A percentile compares a stretch with the other conserved stretches of the same genome.
Evolutionary conservation across 2,113 vertebrate genomes (phyloP).

Genomic region (Camelus bactrianus): DNA sequence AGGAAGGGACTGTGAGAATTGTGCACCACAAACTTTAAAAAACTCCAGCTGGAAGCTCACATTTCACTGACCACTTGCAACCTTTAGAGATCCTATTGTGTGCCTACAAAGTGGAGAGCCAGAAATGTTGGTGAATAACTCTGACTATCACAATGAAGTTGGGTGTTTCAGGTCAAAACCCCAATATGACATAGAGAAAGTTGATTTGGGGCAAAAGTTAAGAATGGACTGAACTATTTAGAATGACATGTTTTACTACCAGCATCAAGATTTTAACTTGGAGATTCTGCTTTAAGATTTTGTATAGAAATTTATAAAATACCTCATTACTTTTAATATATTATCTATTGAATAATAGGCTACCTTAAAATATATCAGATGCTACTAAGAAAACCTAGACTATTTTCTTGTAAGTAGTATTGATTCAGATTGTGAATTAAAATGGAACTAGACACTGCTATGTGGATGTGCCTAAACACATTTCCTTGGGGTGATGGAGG

Average conservation of each 20-base stretch:
- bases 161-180: not conserved
- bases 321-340: not conserved
- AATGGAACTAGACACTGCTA: not conserved
- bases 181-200: not conserved
- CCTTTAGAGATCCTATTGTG: too few species aligned
- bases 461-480: not conserved
- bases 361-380: not conserved
- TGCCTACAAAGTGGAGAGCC: not conserved
- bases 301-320: not conserved
- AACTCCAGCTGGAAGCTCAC: not conserved
- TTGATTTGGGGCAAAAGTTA: not conserved
- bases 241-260: not conserved
- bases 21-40: not conserved
- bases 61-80: not conserved
- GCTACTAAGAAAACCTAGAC: rapidly evolving
- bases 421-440: not conserved
- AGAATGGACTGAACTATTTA: not conserved
- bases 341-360: not conserved
- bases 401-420: not conserved
- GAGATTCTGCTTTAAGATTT: not conserved
- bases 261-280: not conserved
- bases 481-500: not conserved
- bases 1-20: not conserved
- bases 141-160: not conserved
- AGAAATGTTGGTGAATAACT: not conserved